Percentiles rank a stretch among this genome's conserved stretches.
Conservation (phyloP, 2,113 vertebrate genomes). For the Prietella phreatophila region DNA sequence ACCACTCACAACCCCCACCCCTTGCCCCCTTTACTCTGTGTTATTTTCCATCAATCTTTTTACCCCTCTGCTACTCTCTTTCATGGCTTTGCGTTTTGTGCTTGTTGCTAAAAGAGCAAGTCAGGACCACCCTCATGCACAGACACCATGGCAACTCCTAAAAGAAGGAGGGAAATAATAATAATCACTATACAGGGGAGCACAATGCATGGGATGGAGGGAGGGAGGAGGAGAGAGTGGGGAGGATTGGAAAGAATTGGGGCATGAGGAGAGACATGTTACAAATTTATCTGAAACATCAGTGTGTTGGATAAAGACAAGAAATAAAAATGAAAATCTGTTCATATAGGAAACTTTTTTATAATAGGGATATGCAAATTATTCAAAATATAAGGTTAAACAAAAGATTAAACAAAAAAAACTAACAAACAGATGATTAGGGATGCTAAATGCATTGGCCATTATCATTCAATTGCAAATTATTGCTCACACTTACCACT, state of each 20-base stretch:
- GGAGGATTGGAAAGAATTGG: slow-evolving; percentile 15
- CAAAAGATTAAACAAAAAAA: not conserved
- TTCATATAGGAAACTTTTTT: not conserved
- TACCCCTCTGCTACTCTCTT: slow-evolving; percentile 39
- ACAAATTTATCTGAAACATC: not conserved
- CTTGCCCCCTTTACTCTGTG: slow-evolving; percentile 22
- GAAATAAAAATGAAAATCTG: not conserved
- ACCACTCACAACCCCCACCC: slow-evolving; percentile 1
- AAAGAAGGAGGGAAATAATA: slow-evolving; percentile 37
- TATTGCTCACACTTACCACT: not conserved
- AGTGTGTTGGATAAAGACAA: not conserved
- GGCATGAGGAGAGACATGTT: not conserved
- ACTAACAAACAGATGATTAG: not conserved
- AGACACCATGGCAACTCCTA: slow-evolving; percentile 56
- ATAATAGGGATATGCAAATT: not conserved
- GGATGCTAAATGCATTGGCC: not conserved
- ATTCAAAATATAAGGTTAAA: not conserved
- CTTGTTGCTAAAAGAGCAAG: slow-evolving; percentile 57
- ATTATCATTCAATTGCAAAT: slow-evolving; percentile 20
- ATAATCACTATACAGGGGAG: slow-evolving; percentile 37
- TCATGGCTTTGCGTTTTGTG: slow-evolving; percentile 57
- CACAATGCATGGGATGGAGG: slow-evolving; percentile 36
- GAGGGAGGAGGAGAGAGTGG: slow-evolving; percentile 11
- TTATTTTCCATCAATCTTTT: slow-evolving; percentile 30
- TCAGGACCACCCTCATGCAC: slow-evolving; percentile 57